phyloP scores from a whole-genome alignment of 92 coral and sea anemone genomes.

The Actinernus sp. region DNA sequence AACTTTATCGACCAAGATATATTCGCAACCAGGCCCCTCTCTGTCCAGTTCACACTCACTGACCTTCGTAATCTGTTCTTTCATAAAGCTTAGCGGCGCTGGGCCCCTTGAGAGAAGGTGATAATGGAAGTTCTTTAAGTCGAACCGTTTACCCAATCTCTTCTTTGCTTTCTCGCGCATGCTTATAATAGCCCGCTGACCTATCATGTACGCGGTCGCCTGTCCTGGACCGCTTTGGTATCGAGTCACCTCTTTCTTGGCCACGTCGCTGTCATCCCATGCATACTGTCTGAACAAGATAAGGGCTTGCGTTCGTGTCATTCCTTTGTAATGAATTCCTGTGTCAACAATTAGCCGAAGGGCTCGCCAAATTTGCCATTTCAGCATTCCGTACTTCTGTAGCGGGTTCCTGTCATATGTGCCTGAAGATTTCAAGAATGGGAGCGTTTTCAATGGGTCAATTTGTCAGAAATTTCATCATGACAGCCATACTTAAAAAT shows the following conservation, averaged over 20 bases:
- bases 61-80: conserved; percentile 61
- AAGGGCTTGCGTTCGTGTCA: conserved; percentile 86
- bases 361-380: conserved; percentile 98
- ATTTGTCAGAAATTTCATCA: too few relatives aligned
- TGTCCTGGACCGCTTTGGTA: conserved; percentile 98
- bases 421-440: too few relatives aligned
- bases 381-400: conserved; percentile 88
- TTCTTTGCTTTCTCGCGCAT: conserved; percentile 71
- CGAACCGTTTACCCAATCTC: conserved; percentile 72
- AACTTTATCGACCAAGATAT: conserved; percentile 13
- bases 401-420: conserved; percentile 61
- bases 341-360: conserved; percentile 96
- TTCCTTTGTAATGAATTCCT: conserved; percentile 92
- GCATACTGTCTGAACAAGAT: conserved; percentile 76
- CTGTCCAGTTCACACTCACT: conserved; percentile 53
- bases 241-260: conserved; percentile 92
- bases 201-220: conserved; percentile 97
- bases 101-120: conserved; percentile 85
- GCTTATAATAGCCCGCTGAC: conserved; percentile 86
- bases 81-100: conserved; percentile 73
- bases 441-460: too few relatives aligned
- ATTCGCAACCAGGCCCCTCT: conserved; percentile 49
- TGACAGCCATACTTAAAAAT: too few relatives aligned
- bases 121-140: conserved; percentile 86
- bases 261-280: conserved; percentile 96